Conservation (phyloP, 2,888 invertebrate genomes). For the Tineola bisselliella region DNA sequence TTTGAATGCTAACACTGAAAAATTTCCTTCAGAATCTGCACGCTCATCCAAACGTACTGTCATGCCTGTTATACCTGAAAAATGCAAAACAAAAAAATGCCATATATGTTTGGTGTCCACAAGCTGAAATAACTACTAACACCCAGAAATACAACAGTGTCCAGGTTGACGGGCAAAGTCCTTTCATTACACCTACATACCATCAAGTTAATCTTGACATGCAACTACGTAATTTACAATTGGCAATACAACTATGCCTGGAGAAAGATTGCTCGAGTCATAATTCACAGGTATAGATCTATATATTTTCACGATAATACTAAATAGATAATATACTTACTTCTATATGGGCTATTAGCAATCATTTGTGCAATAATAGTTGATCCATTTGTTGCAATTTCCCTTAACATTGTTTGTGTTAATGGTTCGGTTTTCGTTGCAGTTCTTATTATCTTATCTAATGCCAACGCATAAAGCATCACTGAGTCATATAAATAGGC, state of each 20-base stretch:
- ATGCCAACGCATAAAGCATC: slow-evolving; percentile 86
- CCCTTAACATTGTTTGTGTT: slow-evolving; percentile 71
- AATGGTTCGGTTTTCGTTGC: slow-evolving; percentile 54
- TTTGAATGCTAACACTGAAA: slow-evolving; percentile 89
- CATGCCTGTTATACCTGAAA: slow-evolving; percentile 91
- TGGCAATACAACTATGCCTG: too few species aligned
- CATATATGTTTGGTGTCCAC: too few species aligned
- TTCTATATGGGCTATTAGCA: slow-evolving; percentile 83
- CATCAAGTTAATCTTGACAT: too few species aligned
- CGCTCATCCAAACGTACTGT: slow-evolving; percentile 89
- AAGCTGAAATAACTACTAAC: too few species aligned
- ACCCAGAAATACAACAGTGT: too few species aligned
- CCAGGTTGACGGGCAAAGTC: too few species aligned
- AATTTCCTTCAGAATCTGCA: slow-evolving; percentile 97
- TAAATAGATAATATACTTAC: slow-evolving; percentile 69
- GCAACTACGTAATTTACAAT: too few species aligned
- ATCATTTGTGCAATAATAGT: slow-evolving; percentile 89
- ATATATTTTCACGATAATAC: too few species aligned
- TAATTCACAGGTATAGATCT: too few species aligned
- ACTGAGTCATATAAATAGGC: slow-evolving; percentile 96
- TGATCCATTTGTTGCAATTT: slow-evolving; percentile 84
- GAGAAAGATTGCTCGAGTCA: too few species aligned
- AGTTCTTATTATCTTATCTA: slow-evolving; percentile 76
- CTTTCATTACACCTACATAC: too few species aligned
- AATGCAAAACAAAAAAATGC: too few species aligned